phyloP scores from a whole-genome alignment of 2,113 vertebrate genomes.

The Herpailurus yagouaroundi region DNA sequence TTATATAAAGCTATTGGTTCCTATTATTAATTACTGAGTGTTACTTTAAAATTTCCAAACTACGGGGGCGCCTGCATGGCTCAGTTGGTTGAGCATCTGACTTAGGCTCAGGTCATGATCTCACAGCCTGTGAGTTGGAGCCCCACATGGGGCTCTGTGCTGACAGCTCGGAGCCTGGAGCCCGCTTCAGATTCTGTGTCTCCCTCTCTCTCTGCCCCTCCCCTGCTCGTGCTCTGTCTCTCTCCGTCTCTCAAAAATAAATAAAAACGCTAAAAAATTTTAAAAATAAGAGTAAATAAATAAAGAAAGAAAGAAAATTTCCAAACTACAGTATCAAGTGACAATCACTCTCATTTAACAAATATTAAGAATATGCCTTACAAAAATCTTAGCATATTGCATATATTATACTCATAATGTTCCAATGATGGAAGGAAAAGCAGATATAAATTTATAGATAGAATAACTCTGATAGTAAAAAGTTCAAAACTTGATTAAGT shows the following conservation, averaged over 20 bases:
- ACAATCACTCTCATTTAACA: conserved; percentile 8
- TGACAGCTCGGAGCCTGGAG: background rate
- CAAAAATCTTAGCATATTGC: conserved; percentile 19
- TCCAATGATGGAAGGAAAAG: background rate
- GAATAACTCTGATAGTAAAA: background rate
- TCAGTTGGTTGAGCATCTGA: background rate
- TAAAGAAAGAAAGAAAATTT: background rate
- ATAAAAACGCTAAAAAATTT: background rate
- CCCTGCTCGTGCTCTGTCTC: background rate
- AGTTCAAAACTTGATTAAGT: background rate
- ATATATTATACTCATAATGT: conserved; percentile 24
- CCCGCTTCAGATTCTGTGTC: background rate
- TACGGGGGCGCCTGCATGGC: background rate
- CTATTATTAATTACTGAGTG: background rate
- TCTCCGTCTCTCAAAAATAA: background rate
- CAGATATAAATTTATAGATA: background rate
- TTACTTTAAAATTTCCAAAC: conserved; percentile 16
- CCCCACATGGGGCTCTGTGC: background rate
- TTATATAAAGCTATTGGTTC: background rate
- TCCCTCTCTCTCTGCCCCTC: background rate
- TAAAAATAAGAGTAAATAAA: background rate
- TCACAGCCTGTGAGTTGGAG: background rate
- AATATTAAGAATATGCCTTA: background rate
- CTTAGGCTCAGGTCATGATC: background rate
- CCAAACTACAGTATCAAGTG: background rate